These are phyloP conservation scores for Melikaiella ostensackeni DNA, from an alignment of 2,888 invertebrate species.

Conservation along the genomic window DNA sequence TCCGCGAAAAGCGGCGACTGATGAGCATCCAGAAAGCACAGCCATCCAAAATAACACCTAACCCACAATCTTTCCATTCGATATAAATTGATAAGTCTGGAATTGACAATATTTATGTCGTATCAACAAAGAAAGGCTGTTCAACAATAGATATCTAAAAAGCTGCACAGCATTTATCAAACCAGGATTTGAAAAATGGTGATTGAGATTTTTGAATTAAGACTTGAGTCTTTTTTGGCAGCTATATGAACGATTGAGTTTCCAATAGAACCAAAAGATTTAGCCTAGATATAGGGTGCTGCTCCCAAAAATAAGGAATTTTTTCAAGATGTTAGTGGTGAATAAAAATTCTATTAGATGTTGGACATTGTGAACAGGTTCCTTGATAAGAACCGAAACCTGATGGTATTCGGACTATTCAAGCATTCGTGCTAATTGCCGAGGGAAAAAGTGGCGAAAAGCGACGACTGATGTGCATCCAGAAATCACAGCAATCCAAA, in stretches of 20 bases:
- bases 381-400: not conserved
- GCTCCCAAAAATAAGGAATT: not conserved
- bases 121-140: no score
- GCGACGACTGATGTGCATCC: slow-evolving; percentile 11
- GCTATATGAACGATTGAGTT: no score
- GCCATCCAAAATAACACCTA: slow-evolving; percentile 7
- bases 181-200: no score
- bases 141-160: no score
- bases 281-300: not conserved
- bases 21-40: slow-evolving; percentile 13
- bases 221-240: no score
- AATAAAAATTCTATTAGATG: not conserved
- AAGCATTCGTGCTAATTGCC: not conserved
- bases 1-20: slow-evolving; percentile 21
- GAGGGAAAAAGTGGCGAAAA: slow-evolving; percentile 14
- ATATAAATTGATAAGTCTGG: slow-evolving; percentile 1
- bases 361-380: not conserved
- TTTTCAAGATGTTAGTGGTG: not conserved
- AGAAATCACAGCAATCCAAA: slow-evolving; percentile 20
- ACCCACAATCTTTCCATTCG: not conserved
- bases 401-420: slow-evolving; percentile 1
- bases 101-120: not conserved
- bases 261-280: no score
- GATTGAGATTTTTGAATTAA: no score
- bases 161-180: no score